Evolutionary conservation across 2,888 invertebrate species (phyloP), one percentile per base, ranked within the genome.

Genomic region (Palloptera scutellata): DNA sequence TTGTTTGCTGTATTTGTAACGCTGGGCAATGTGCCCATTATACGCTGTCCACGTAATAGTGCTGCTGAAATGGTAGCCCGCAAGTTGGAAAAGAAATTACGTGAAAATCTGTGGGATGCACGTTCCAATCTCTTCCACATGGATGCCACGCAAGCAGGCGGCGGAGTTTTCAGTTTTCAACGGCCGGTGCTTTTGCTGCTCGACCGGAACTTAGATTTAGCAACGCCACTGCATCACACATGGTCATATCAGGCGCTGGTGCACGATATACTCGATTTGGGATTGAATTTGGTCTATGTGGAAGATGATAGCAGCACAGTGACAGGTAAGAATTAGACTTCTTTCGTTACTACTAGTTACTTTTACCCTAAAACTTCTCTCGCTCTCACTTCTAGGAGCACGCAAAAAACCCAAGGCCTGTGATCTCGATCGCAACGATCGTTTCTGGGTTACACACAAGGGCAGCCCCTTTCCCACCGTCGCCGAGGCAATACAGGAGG

Each of bases 201-300:
- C 66, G 98, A 99, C 84, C 89, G 98, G 69, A 97, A 95, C 85
- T 88, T 97, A 73, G 98, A 98, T 84, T 91, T 99, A 90, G 97
- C 98, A 1, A 99, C 98, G 53, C 97, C 97, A 30, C 86, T 99
- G 69, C 98, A 98, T 87, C 99, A 99, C 85, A 98, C 99, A 0
- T 99, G 99, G 99, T 99, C 98, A 0, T 99, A 99, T 85, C 99
- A 99, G 86, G 98, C 99, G 1, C 86, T 99, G 64, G 92, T 96
- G 30, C 98, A 99, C 85, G 99, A 99, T 87, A 93, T 98, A 5
- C 85, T 99, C 66, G 95, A 97, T 79, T 87, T 98, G 74, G 91
- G 95, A 10, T 86, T 98, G 66, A 99, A 99, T 86, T 88, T 87
- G 72, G 89, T 94, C 0, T 88, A 90, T 54, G 89, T 94, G 13